These are phyloP conservation scores for Craterocephalus amniculus DNA, from an alignment of 2,797 vertebrate genomes.

Conservation along the genomic window DNA sequence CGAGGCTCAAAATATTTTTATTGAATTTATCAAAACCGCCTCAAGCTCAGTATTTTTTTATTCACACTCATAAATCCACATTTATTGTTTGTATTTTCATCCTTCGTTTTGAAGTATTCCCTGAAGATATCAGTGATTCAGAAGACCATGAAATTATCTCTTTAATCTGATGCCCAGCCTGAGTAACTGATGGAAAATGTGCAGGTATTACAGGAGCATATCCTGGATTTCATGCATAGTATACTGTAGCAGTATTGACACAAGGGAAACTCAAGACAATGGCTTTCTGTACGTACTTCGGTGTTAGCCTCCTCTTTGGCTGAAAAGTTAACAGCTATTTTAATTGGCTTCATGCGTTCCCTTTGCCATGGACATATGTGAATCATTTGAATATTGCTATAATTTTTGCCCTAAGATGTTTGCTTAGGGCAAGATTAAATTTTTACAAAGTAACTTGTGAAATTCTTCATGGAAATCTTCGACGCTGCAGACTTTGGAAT, in stretches of 20 bases:
- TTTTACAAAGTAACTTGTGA: neutral
- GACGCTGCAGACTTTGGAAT: neutral
- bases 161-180: slow-evolving; percentile 7
- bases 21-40: neutral
- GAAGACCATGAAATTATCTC: neutral
- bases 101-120: neutral
- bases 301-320: neutral
- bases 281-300: neutral
- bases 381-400: neutral
- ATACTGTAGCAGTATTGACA: slow-evolving; percentile 1
- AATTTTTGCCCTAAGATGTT: neutral
- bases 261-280: neutral
- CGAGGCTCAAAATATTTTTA: neutral
- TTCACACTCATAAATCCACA: no score
- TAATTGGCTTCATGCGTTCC: neutral
- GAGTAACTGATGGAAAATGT: slow-evolving; percentile 7
- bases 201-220: neutral
- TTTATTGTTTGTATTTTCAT: neutral
- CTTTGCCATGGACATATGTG: neutral
- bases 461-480: neutral
- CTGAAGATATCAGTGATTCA: neutral
- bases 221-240: neutral
- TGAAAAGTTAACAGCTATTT: neutral
- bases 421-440: neutral
- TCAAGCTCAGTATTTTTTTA: neutral